Conservation (phyloP, 2,888 invertebrate species). For the Imbricaverruca yamaguchii region DNA sequence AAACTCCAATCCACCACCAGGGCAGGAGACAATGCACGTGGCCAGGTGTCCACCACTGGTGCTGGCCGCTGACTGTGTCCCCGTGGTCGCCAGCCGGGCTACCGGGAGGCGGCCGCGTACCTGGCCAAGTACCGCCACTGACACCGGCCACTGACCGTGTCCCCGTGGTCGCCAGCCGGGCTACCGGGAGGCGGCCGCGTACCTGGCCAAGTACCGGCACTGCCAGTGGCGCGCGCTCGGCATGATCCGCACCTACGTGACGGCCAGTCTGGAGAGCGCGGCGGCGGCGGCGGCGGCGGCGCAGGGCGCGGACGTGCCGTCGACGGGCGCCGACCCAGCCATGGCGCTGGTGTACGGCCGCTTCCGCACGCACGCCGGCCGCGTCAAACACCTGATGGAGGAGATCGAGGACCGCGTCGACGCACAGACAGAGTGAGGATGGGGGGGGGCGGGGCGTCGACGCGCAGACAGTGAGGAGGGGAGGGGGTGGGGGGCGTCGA, state of each 20-base stretch:
- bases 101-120: constrained; percentile 76
- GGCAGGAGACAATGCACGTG: too few relatives aligned
- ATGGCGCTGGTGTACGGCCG: constrained; percentile 82
- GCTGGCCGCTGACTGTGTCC: too few relatives aligned
- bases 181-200: constrained; percentile 77
- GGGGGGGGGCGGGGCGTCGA: constrained; percentile 43
- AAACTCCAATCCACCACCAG: too few relatives aligned
- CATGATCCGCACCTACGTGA: constrained; percentile 69
- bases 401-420: constrained; percentile 71
- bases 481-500: constrained; percentile 73
- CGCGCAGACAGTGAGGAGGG: constrained; percentile 58
- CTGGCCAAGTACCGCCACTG: constrained; percentile 77
- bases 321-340: neutral
- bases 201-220: constrained; percentile 74
- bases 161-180: constrained; percentile 50
- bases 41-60: too few relatives aligned
- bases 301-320: constrained; percentile 32
- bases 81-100: constrained; percentile 53
- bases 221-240: constrained; percentile 70
- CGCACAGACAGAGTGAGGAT: constrained; percentile 64
- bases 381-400: constrained; percentile 69
- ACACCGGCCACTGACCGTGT: constrained; percentile 47
- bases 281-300: constrained; percentile 54
- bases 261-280: constrained; percentile 64
- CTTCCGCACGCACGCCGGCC: constrained; percentile 84